Evolutionary conservation across 2,113 vertebrate genomes (phyloP), one percentile per base, ranked within the genome.

Genomic region (Fregetta grallaria): DNA sequence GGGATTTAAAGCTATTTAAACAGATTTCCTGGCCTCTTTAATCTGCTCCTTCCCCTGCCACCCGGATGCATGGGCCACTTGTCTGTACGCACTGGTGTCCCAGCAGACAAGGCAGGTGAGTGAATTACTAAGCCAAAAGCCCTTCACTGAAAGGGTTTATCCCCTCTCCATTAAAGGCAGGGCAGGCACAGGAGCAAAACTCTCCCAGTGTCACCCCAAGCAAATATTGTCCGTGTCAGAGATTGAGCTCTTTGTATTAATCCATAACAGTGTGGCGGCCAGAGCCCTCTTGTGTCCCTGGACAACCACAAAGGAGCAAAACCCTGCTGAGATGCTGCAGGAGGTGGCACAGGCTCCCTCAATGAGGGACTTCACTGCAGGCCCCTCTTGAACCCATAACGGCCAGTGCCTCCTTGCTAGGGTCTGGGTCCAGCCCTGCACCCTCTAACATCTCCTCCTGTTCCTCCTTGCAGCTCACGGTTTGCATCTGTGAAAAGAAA

Each of bases 61-160:
- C 6, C 5, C 1, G 1, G 20, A 13, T 40, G 53, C 20, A 4
- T 4, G 21, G 42, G 13, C 30, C 52, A 13, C 47, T 63, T 36
- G 27, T 7, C 50, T 11, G 21, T 20, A 26, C 0, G 0, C 9
- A 4, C 10, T 32, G 59, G 11, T 49, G 4, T 58, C 52, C 42
- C 42, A 29, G 61, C 38, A n/a, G 27, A 23, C 30, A 20, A 21
- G 55, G 66, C 1, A 1, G 75, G 22, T 5, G 11, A 38, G 34
- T 3, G 40, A 47, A 58, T 42, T 25, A 10, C 36, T 6, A 38
- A 34, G 65, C 34, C 29, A 27, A 53, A 70, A 70, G 36, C 72
- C 50, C 44, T 75, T 40, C 27, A 5, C 44, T 29, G 15, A 8
- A 12, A 30, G 36, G 9, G 10, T 25, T 59, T 32, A 11, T 50